These are phyloP conservation scores for crab-eating macaque (Macaca fascicularis) DNA, from an alignment of 2,113 vertebrate genomes.

Conservation along the genomic window DNA sequence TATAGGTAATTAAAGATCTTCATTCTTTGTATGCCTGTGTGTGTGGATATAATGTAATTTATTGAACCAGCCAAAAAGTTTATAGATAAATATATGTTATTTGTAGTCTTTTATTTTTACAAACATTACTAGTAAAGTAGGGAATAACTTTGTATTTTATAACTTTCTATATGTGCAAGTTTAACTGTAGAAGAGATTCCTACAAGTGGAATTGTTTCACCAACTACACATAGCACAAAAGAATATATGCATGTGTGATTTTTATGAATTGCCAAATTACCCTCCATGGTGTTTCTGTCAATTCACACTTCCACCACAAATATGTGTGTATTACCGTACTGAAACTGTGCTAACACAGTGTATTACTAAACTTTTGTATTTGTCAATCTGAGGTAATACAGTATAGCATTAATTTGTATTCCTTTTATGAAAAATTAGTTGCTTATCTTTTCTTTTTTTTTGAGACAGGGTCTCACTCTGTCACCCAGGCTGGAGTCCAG, in stretches of 20 bases:
- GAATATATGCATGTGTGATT: not conserved
- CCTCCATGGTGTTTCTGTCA: not conserved
- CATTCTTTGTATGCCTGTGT: not conserved
- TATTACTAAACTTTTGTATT: constrained; percentile 26
- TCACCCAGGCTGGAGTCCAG: too few relatives aligned
- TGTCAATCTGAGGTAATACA: not conserved
- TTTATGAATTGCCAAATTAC: constrained; percentile 12
- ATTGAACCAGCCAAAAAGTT: not conserved
- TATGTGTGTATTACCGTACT: not conserved
- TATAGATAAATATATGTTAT: not conserved
- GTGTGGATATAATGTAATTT: not conserved
- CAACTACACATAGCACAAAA: not conserved
- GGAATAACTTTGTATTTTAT: constrained; percentile 16
- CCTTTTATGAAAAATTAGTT: not conserved
- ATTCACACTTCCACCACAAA: not conserved
- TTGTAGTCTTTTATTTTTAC: constrained; percentile 27
- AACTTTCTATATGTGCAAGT: not conserved
- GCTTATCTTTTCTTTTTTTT: not conserved
- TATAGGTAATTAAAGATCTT: not conserved
- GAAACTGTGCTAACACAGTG: not conserved
- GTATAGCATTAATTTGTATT: not conserved
- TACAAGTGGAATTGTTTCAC: not conserved
- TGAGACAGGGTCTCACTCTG: too few relatives aligned
- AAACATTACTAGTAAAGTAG: not conserved
- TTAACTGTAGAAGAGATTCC: not conserved